Evolutionary conservation across 2,113 vertebrate species (phyloP).

Genomic region (Ia io): DNA sequence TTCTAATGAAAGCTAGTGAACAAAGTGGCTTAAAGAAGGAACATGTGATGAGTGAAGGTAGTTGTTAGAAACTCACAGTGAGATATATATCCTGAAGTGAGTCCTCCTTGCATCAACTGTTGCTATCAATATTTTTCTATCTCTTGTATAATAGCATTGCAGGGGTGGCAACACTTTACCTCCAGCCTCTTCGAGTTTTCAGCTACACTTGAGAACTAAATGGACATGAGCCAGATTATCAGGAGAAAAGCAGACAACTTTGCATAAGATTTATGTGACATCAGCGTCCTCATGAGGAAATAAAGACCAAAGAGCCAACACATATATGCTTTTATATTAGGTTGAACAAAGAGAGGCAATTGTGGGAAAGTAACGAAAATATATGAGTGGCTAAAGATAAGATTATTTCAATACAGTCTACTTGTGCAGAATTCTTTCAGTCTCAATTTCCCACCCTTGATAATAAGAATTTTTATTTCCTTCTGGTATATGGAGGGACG

Average conservation of each 20-base stretch:
- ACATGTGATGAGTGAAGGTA: not conserved
- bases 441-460: not conserved
- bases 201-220: not conserved
- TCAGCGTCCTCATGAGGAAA: not conserved
- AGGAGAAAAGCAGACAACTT: not conserved
- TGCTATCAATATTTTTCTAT: not conserved
- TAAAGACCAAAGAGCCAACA: not conserved
- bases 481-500: not conserved
- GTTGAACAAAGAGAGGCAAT: not conserved
- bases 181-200: not conserved
- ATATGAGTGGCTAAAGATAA: not conserved
- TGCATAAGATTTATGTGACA: not conserved
- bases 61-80: not conserved
- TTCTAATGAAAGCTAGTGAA: not conserved
- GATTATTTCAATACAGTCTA: not conserved
- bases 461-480: not conserved
- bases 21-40: not conserved
- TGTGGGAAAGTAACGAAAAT: not conserved
- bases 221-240: not conserved
- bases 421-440: not conserved
- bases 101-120: accelerated
- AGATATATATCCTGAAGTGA: accelerated
- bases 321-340: not conserved
- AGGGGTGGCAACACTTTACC: not conserved
- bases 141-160: not conserved